These are phyloP conservation scores for Trinectes maculatus DNA, from an alignment of 2,113 vertebrate species.

Conservation along the genomic window DNA sequence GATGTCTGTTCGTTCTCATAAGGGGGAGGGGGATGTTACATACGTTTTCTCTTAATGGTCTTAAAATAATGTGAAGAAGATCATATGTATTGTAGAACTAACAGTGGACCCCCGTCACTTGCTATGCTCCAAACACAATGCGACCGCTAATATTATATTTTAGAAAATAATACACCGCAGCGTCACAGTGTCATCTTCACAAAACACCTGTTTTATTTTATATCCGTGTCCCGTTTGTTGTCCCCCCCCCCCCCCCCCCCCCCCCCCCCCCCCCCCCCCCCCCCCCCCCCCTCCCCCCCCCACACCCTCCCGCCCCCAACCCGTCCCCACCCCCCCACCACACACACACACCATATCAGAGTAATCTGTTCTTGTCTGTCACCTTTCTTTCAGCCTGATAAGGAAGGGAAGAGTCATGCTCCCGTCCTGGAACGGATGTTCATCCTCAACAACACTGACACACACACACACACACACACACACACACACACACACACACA, in stretches of 20 bases:
- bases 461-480: constrained; percentile 13
- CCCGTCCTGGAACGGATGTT: constrained; percentile 58
- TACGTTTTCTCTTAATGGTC: neutral
- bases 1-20: no score
- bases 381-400: constrained; percentile 60
- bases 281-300: neutral
- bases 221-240: neutral
- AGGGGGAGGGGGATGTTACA: no score
- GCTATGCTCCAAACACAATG: no score
- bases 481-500: constrained; percentile 42
- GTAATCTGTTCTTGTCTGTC: constrained; percentile 67
- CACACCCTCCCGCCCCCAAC: neutral
- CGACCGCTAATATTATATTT: no score
- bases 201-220: constrained; percentile 1
- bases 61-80: neutral
- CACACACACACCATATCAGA: constrained; percentile 24
- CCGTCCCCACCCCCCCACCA: neutral
- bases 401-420: constrained; percentile 59
- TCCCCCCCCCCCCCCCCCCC: neutral
- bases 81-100: neutral
- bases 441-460: constrained; percentile 58
- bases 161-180: no score
- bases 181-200: neutral
- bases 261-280: neutral
- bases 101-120: no score